These are phyloP conservation scores for Meda fulgida DNA, from an alignment of 2,797 vertebrate genomes.

Conservation along the genomic window DNA sequence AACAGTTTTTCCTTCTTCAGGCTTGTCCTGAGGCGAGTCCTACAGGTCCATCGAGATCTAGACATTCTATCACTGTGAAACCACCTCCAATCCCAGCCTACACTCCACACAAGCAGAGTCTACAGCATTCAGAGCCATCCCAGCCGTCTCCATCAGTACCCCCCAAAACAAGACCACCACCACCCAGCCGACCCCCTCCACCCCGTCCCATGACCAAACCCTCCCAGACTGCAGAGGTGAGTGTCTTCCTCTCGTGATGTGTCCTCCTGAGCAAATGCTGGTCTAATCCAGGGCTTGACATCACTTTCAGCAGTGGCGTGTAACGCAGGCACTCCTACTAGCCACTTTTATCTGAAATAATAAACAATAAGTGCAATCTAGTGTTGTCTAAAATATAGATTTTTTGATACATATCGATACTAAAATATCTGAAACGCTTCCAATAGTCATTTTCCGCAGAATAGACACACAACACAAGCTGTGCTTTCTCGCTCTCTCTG, in stretches of 20 bases:
- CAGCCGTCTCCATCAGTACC: conserved; percentile 14
- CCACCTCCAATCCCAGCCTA: conserved; percentile 72
- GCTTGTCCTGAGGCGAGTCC: conserved; percentile 58
- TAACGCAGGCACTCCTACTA: no score
- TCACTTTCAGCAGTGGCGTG: no score
- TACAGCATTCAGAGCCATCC: conserved; percentile 18
- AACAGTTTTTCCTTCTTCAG: conserved; percentile 51
- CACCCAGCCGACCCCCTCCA: conserved; percentile 88
- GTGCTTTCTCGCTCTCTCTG: no score
- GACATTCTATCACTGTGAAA: conserved; percentile 64
- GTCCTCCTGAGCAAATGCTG: background rate
- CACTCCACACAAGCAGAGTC: conserved; percentile 39
- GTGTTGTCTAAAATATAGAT: no score
- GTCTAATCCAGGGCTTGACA: background rate
- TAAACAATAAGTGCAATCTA: no score
- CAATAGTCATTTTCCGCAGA: no score
- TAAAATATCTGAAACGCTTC: no score
- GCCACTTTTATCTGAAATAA: no score
- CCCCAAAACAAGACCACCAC: conserved; percentile 64
- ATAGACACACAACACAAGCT: no score
- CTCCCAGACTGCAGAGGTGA: conserved; percentile 81
- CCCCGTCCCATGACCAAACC: conserved; percentile 80
- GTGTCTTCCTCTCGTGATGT: background rate
- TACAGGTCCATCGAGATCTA: conserved; percentile 61
- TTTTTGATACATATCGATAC: no score